Conservation (phyloP, 1,140 invertebrate species). For the Popillia japonica region DNA sequence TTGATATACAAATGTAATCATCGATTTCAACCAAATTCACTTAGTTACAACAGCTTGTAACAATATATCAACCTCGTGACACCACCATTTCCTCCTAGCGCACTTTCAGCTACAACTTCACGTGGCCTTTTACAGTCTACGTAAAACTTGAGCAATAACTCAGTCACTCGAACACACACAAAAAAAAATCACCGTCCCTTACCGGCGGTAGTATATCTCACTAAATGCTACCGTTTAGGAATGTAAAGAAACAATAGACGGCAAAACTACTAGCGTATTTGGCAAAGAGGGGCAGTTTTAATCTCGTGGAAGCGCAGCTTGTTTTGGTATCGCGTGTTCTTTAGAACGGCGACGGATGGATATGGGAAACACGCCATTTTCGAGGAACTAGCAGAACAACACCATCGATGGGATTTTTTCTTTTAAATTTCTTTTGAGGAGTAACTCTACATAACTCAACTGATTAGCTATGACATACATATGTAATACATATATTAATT, state of each 20-base stretch:
- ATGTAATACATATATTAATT: too few species aligned
- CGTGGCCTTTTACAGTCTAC: background rate
- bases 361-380: slow-evolving; percentile 26
- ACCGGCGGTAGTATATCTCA: background rate
- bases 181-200: background rate
- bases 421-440: background rate
- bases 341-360: background rate
- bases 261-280: slow-evolving; percentile 24
- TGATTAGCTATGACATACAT: too few species aligned
- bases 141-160: slow-evolving; percentile 8
- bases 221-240: slow-evolving; percentile 8
- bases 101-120: background rate
- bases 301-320: background rate
- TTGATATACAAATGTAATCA: too few species aligned
- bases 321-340: slow-evolving; percentile 6
- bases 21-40: too few species aligned
- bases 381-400: background rate
- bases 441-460: too few species aligned
- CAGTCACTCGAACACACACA: background rate
- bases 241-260: slow-evolving; percentile 13
- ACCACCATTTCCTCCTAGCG: too few species aligned
- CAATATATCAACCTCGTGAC: too few species aligned
- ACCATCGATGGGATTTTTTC: slow-evolving; percentile 6
- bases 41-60: too few species aligned
- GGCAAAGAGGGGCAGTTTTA: slow-evolving; percentile 1